A percentile compares a stretch with the other conserved stretches of the same genome.
Evolutionary conservation across 2,113 vertebrate genomes (phyloP).

Genomic region (Capreolus pygargus): DNA sequence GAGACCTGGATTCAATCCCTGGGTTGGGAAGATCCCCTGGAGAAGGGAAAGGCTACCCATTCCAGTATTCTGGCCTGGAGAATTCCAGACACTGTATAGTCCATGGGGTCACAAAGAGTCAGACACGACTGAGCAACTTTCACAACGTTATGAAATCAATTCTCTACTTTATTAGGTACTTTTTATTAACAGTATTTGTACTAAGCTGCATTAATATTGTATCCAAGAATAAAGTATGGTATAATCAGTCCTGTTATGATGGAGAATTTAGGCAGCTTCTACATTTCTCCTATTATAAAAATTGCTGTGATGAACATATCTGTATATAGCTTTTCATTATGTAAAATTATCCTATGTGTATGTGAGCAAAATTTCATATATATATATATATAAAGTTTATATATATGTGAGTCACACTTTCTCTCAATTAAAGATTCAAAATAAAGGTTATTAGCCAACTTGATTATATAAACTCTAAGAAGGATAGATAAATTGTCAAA

Average conservation of each 20-base stretch:
- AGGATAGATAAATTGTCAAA: not conserved
- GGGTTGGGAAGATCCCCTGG: not conserved
- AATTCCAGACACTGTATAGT: not conserved
- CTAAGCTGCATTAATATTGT: not conserved
- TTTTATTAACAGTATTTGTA: slow-evolving; percentile 9
- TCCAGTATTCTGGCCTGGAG: not conserved
- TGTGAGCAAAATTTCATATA: not conserved
- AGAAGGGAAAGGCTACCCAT: not conserved
- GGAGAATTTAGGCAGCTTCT: not conserved
- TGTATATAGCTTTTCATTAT: not conserved
- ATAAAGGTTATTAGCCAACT: not conserved
- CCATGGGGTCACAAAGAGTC: not conserved
- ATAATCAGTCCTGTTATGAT: not conserved
- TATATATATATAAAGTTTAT: not conserved
- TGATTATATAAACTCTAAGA: not conserved
- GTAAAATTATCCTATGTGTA: not conserved
- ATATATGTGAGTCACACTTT: not conserved
- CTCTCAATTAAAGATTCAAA: not conserved
- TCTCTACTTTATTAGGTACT: not conserved
- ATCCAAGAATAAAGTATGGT: not conserved
- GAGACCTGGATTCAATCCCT: not conserved
- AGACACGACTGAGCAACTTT: not conserved
- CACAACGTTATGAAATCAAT: not conserved
- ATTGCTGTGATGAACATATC: not conserved
- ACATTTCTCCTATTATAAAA: slow-evolving; percentile 26